Percentiles rank a stretch among this genome's conserved stretches.
Conservation (phyloP, 2,888 invertebrate species). For the Agrotis segetum region DNA sequence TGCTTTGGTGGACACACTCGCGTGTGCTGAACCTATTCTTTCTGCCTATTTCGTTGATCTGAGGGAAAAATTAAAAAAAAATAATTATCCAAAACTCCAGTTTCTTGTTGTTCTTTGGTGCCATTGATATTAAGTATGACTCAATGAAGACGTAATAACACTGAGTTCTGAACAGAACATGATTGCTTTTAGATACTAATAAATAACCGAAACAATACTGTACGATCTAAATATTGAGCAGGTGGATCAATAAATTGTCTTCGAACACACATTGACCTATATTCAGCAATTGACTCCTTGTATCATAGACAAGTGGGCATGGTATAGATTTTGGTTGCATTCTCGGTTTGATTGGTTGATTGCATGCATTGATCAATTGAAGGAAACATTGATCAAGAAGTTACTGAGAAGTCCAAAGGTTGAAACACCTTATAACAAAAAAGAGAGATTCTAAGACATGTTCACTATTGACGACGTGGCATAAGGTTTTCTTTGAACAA, state of each 20-base stretch:
- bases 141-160: neutral
- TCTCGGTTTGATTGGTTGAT: constrained; percentile 20
- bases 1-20: too few relatives aligned
- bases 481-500: too few relatives aligned
- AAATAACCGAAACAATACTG: neutral
- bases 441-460: too few relatives aligned
- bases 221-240: constrained; percentile 18
- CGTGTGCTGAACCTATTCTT: too few relatives aligned
- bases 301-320: constrained; percentile 1
- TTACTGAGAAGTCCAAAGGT: neutral
- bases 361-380: constrained; percentile 8
- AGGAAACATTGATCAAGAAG: neutral
- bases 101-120: too few relatives aligned
- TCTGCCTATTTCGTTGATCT: too few relatives aligned
- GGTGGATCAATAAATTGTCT: constrained; percentile 25
- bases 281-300: constrained; percentile 27
- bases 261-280: constrained; percentile 35
- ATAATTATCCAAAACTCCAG: too few relatives aligned
- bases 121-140: too few relatives aligned
- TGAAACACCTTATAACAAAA: too few relatives aligned
- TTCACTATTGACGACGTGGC: too few relatives aligned
- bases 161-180: neutral
- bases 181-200: constrained; percentile 5
- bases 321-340: constrained; percentile 15
- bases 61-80: too few relatives aligned